Evolutionary conservation across 2,888 invertebrate genomes (phyloP).

Genomic region (Coleophora flavipennella): DNA sequence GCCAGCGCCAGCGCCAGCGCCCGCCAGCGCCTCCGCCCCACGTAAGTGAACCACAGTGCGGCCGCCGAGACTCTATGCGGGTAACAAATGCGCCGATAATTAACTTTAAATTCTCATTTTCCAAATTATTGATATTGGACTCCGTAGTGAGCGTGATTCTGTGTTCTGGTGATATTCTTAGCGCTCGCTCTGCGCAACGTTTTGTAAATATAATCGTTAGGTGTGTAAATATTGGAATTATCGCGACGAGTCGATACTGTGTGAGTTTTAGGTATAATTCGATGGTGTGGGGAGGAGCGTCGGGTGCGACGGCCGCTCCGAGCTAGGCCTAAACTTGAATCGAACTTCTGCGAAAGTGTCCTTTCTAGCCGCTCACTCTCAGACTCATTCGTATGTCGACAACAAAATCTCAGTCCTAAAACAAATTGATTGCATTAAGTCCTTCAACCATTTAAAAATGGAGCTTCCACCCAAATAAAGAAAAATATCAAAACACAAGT

Average conservation of each 20-base stretch:
- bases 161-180: constrained; percentile 58
- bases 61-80: too few species aligned
- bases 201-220: constrained; percentile 26
- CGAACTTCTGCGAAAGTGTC: constrained; percentile 56
- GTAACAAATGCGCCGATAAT: constrained; percentile 10
- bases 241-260: constrained; percentile 43
- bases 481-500: too few species aligned
- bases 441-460: too few species aligned
- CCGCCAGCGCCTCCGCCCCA: constrained; percentile 1
- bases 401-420: too few species aligned
- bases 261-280: constrained; percentile 54
- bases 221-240: constrained; percentile 58
- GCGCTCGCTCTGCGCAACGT: constrained; percentile 29
- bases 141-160: constrained; percentile 60
- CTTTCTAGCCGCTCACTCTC: constrained; percentile 42
- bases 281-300: constrained; percentile 33
- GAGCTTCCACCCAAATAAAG: too few species aligned
- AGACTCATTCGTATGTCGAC: neutral
- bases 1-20: constrained; percentile 2
- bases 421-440: too few species aligned
- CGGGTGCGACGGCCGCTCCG: constrained; percentile 37
- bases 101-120: constrained; percentile 36
- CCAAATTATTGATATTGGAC: constrained; percentile 49
- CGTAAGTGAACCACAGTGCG: constrained; percentile 15
- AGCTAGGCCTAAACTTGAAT: constrained; percentile 56